phyloP scores from a whole-genome alignment of 2,797 vertebrate species.

The Poeciliopsis infans region DNA sequence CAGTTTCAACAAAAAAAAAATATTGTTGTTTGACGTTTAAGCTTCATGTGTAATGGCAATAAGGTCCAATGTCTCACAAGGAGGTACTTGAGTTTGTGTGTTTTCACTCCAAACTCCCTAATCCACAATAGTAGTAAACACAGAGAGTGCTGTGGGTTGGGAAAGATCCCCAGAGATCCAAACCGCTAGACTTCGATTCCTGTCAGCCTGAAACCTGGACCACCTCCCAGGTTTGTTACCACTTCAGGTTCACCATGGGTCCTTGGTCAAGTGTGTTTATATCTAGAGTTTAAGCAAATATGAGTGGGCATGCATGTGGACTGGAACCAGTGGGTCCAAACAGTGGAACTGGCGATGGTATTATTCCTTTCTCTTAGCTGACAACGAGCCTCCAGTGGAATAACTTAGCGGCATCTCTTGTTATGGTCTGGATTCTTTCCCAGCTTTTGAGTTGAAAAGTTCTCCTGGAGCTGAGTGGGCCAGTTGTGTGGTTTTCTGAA shows the following conservation, averaged over 20 bases:
- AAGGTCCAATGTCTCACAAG: constrained; percentile 4
- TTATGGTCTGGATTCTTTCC: constrained; percentile 52
- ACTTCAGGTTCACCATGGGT: constrained; percentile 58
- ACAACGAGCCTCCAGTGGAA: constrained; percentile 54
- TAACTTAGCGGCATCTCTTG: constrained; percentile 52
- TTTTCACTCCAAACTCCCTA: constrained; percentile 27
- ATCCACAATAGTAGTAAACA: constrained; percentile 43
- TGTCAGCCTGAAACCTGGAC: constrained; percentile 44
- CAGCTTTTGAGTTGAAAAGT: constrained; percentile 64
- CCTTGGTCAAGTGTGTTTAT: constrained; percentile 18
- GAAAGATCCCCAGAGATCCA: constrained; percentile 50
- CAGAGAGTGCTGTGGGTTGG: constrained; percentile 12
- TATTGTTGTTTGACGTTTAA: neutral
- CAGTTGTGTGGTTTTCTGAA: constrained; percentile 53
- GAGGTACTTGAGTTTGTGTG: constrained; percentile 15
- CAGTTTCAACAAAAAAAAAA: neutral
- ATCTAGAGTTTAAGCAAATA: constrained; percentile 36
- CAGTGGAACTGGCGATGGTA: constrained; percentile 47
- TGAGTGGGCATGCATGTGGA: constrained; percentile 44
- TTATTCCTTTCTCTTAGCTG: constrained; percentile 53
- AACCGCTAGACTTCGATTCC: constrained; percentile 59
- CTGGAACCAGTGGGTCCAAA: constrained; percentile 52
- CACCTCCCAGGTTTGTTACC: constrained; percentile 24
- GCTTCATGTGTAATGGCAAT: neutral
- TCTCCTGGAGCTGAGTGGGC: constrained; percentile 34